These are phyloP conservation scores for Coccyzus lansbergi DNA, from an alignment of 2,797 vertebrate genomes.

Conservation along the genomic window DNA sequence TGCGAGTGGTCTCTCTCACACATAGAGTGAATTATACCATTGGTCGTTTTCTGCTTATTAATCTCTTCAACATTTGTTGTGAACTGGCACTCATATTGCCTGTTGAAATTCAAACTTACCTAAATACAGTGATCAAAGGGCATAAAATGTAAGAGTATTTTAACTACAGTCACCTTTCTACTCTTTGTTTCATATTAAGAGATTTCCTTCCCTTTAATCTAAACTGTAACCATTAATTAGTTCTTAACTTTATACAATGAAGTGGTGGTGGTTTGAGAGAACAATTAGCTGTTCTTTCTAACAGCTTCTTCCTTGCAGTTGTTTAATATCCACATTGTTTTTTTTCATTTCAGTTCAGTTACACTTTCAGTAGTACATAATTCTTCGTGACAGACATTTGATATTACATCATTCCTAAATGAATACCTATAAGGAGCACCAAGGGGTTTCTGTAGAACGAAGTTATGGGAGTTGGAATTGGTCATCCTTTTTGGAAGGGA, in stretches of 20 bases:
- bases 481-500: conserved; percentile 32
- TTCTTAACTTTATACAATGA: conserved; percentile 18
- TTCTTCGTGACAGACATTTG: not conserved
- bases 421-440: not conserved
- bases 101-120: not conserved
- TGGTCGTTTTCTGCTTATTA: not conserved
- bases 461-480: not conserved
- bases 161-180: not conserved
- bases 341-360: conserved; percentile 15
- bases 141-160: not conserved
- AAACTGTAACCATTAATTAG: not conserved
- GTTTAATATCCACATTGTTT: conserved; percentile 3
- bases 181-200: conserved; percentile 17
- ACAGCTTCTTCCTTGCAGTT: not conserved
- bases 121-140: not conserved
- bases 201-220: conserved; percentile 24
- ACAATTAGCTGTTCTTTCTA: conserved; percentile 22
- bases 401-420: not conserved
- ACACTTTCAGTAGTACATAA: not conserved
- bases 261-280: not conserved
- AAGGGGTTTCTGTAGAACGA: not conserved
- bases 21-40: not conserved
- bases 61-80: not conserved
- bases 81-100: not conserved
- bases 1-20: not conserved